A percentile compares a stretch with the other conserved stretches of the same genome.
phyloP scores from a whole-genome alignment of 1,140 invertebrate species.

The Chrysomallon squamiferum region DNA sequence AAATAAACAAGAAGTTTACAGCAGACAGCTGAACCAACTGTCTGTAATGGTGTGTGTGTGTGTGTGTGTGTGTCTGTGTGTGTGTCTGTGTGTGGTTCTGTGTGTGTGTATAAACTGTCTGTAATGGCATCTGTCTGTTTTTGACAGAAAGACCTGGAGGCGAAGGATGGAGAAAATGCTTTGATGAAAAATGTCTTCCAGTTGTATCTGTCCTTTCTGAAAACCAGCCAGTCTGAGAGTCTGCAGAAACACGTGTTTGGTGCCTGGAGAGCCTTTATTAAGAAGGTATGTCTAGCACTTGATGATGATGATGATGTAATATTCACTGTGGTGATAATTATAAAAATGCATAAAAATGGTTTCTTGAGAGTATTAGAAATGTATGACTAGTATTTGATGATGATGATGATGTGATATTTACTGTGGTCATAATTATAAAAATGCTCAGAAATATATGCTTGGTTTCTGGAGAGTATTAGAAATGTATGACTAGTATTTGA shows the following conservation, averaged over 20 bases:
- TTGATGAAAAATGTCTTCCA: constrained; percentile 80
- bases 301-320: no score
- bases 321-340: no score
- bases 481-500: no score
- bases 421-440: no score
- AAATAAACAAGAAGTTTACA: no score
- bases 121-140: background rate
- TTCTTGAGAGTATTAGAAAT: no score
- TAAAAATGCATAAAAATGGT: no score
- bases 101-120: background rate
- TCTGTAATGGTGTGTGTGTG: background rate
- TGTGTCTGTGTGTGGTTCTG: background rate
- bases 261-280: constrained; percentile 86
- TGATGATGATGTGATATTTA: no score
- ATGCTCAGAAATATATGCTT: no score
- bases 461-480: no score
- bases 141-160: constrained; percentile 68
- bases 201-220: constrained; percentile 85
- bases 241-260: constrained; percentile 91
- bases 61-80: background rate
- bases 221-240: constrained; percentile 87
- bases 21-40: no score
- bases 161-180: constrained; percentile 75
- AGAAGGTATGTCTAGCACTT: constrained; percentile 75
- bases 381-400: no score